A percentile compares a stretch with the other conserved stretches of the same genome.
Conservation (phyloP, 2,113 vertebrate species). For the Climacteris rufus region DNA sequence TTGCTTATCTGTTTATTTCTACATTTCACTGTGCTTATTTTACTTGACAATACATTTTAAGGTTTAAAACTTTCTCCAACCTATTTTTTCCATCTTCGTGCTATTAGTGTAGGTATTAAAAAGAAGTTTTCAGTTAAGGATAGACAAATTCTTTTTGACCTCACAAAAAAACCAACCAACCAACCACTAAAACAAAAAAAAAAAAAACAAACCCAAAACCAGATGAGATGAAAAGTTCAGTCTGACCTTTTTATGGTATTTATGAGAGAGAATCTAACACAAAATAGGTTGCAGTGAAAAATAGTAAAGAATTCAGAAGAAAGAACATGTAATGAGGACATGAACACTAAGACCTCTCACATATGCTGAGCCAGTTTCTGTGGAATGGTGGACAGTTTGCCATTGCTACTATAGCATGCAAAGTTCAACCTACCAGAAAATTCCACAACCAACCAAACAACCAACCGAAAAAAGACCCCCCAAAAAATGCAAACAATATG, state of each 20-base stretch:
- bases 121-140: neutral
- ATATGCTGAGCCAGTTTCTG: neutral
- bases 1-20: slow-evolving; percentile 28
- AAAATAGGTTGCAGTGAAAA: neutral
- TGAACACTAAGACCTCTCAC: neutral
- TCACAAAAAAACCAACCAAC: neutral
- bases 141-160: neutral
- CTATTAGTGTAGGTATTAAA: neutral
- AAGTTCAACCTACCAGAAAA: neutral
- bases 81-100: neutral
- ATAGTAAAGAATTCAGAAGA: neutral
- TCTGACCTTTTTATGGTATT: neutral
- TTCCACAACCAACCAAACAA: neutral
- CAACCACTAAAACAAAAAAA: too few relatives aligned
- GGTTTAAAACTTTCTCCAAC: neutral
- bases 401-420: neutral
- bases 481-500: neutral
- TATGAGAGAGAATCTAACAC: neutral
- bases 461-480: neutral
- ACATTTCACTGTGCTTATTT: neutral
- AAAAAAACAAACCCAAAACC: neutral
- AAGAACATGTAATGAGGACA: neutral
- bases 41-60: neutral
- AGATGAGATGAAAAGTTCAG: neutral
- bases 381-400: neutral